These are phyloP conservation scores for Nudaria mundana DNA, from an alignment of 2,888 invertebrate genomes.

Conservation along the genomic window DNA sequence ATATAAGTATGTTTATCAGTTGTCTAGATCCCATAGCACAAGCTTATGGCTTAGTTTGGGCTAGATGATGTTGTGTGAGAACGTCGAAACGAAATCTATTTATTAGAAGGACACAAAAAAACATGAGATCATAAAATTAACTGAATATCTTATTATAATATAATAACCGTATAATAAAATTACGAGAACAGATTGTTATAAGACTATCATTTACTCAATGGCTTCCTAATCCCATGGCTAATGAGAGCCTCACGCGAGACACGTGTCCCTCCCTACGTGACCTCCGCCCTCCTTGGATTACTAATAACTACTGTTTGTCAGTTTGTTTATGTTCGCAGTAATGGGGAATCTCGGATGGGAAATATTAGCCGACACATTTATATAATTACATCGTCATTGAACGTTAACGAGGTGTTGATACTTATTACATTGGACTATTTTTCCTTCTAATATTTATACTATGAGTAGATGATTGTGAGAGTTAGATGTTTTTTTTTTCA, in stretches of 20 bases:
- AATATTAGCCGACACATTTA: too few species aligned
- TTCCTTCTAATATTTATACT: too few species aligned
- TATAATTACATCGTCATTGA: too few species aligned
- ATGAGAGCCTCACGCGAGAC: constrained; percentile 34
- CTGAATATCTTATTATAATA: neutral
- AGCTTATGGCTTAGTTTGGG: neutral
- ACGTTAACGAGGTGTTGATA: too few species aligned
- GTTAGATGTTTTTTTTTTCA: too few species aligned
- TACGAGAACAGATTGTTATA: neutral
- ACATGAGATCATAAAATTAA: neutral
- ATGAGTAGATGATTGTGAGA: too few species aligned
- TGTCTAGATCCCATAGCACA: too few species aligned
- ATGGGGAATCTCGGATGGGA: constrained; percentile 13
- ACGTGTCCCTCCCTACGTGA: constrained; percentile 38
- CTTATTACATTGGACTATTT: too few species aligned
- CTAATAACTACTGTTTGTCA: constrained; percentile 35
- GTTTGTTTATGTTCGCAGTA: constrained; percentile 21
- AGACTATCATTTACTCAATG: constrained; percentile 1
- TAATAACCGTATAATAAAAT: constrained; percentile 2
- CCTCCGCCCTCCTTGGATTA: constrained; percentile 29
- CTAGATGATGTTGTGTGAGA: neutral
- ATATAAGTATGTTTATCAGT: neutral
- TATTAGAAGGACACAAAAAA: neutral
- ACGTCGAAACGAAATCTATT: neutral
- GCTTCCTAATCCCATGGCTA: constrained; percentile 18